Percentiles rank a stretch among this genome's conserved stretches.
These are phyloP conservation scores for Cynodonichthys magdalenae DNA, from an alignment of 2,797 vertebrate genomes.

Conservation along the genomic window DNA sequence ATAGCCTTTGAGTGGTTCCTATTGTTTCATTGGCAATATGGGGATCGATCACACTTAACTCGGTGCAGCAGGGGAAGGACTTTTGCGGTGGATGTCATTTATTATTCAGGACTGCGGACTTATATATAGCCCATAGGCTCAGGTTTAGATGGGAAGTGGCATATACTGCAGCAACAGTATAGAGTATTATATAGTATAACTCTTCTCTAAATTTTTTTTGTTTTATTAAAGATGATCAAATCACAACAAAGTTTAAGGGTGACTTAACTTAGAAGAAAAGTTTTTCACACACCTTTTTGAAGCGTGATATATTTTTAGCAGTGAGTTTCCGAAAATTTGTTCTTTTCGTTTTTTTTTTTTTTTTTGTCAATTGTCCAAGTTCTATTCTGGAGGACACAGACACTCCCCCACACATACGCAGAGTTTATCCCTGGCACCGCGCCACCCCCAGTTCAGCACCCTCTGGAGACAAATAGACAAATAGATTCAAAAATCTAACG, in stretches of 20 bases:
- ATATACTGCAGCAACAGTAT: constrained; percentile 4
- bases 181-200: background rate
- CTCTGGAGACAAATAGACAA: constrained; percentile 50
- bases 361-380: constrained; percentile 24
- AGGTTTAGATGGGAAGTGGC: constrained; percentile 33
- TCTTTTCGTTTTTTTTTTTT: constrained; percentile 30
- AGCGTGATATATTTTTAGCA: constrained; percentile 3
- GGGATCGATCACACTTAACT: constrained; percentile 76
- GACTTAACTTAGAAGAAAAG: constrained; percentile 17
- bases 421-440: constrained; percentile 53
- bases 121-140: constrained; percentile 29
- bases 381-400: constrained; percentile 33
- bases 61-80: constrained; percentile 51
- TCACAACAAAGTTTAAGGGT: constrained; percentile 13
- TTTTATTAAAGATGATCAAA: constrained; percentile 23
- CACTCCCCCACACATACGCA: background rate
- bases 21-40: constrained; percentile 43
- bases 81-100: constrained; percentile 57
- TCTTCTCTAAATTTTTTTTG: constrained; percentile 5
- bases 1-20: constrained; percentile 47
- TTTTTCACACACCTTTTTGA: constrained; percentile 6
- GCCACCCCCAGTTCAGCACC: constrained; percentile 53
- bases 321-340: constrained; percentile 35
- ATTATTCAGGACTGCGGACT: constrained; percentile 68
- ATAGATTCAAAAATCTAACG: constrained; percentile 50